Conservation (phyloP, 2,888 invertebrate species). For the Crepidodera aurea region DNA sequence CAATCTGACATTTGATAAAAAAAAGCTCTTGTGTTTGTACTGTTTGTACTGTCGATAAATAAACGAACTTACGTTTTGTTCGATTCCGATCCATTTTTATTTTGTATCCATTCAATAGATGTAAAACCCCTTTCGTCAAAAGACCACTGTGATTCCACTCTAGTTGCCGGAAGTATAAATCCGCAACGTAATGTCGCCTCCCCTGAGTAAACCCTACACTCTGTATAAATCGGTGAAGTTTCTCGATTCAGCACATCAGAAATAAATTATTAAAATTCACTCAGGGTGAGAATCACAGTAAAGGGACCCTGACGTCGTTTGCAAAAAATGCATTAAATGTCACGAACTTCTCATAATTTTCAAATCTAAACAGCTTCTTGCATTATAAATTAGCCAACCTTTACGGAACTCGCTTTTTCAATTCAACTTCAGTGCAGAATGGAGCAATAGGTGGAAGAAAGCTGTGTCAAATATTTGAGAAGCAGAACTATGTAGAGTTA, state of each 20-base stretch:
- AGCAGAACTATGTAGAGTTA: too few species aligned
- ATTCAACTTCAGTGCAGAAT: slow-evolving; percentile 26
- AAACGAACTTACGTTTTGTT: too few species aligned
- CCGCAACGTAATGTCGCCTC: background rate
- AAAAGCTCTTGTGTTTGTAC: too few species aligned
- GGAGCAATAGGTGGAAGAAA: background rate
- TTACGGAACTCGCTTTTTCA: slow-evolving; percentile 17
- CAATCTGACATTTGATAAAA: too few species aligned
- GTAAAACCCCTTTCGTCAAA: too few species aligned
- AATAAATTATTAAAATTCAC: slow-evolving; percentile 36
- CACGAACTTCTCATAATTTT: slow-evolving; percentile 39
- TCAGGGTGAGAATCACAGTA: slow-evolving; percentile 31
- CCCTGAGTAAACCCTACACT: background rate
- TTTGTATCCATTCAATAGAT: too few species aligned
- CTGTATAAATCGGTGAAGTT: slow-evolving; percentile 10
- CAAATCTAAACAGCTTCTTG: slow-evolving; percentile 31
- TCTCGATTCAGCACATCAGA: slow-evolving; percentile 23
- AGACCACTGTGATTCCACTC: too few species aligned
- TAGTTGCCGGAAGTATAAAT: slow-evolving; percentile 14
- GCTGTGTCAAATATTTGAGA: background rate
- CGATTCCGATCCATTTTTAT: too few species aligned
- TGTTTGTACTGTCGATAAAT: too few species aligned
- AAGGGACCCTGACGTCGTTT: slow-evolving; percentile 25
- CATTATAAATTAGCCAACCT: slow-evolving; percentile 37
- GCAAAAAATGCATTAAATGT: slow-evolving; percentile 38